Evolutionary conservation across 2,888 invertebrate genomes (phyloP).

Genomic region (Galerucella nymphaeae): DNA sequence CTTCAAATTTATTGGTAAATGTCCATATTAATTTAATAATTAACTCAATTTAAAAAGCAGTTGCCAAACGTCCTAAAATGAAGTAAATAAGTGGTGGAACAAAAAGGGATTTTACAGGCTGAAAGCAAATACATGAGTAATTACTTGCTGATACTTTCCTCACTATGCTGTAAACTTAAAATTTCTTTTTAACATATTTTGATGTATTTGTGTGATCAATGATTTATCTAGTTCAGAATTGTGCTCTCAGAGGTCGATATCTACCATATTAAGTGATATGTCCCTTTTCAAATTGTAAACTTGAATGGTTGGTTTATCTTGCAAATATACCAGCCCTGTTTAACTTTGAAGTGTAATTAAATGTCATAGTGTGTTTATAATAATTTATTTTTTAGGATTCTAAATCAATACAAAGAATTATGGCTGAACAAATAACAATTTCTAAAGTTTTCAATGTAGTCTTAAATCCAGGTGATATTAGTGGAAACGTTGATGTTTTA

Average conservation of each 20-base stretch:
- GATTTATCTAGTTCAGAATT: too few species aligned
- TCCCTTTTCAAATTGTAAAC: too few species aligned
- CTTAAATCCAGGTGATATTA: slow-evolving; percentile 47
- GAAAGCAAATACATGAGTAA: too few species aligned
- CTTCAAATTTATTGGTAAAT: slow-evolving; percentile 70
- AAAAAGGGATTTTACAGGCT: not conserved
- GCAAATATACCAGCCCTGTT: too few species aligned
- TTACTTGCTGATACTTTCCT: too few species aligned
- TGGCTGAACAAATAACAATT: slow-evolving; percentile 59
- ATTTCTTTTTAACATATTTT: too few species aligned
- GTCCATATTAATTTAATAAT: not conserved
- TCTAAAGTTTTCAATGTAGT: slow-evolving; percentile 65
- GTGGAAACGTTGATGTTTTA: slow-evolving; percentile 35
- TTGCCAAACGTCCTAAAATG: not conserved
- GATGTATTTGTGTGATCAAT: too few species aligned
- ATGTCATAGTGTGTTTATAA: not conserved
- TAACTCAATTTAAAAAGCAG: not conserved
- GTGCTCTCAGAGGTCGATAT: too few species aligned
- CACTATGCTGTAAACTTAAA: too few species aligned
- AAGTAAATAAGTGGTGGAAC: not conserved
- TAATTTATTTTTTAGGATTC: slow-evolving; percentile 32
- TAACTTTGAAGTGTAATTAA: too few species aligned
- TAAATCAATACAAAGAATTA: slow-evolving; percentile 33
- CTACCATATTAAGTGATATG: too few species aligned
- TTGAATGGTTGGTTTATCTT: too few species aligned